A percentile compares a stretch with the other conserved stretches of the same genome.
Evolutionary conservation across 2,797 vertebrate genomes (phyloP).

Genomic region (Myotis planiceps): DNA sequence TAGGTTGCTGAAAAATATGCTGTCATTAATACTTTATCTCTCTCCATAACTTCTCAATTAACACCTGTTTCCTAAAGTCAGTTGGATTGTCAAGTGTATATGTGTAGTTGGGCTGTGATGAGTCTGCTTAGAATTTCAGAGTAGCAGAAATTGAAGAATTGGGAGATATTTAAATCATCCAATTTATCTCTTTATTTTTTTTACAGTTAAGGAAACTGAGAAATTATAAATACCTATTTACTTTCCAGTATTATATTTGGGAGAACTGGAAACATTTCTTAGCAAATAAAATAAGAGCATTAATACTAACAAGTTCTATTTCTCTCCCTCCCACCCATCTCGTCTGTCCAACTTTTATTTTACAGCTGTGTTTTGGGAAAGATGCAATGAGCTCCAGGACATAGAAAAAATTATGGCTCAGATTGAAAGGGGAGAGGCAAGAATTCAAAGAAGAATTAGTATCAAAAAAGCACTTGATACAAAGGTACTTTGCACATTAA

Average conservation of each 20-base stretch:
- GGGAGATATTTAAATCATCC: neutral
- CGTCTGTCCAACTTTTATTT: neutral
- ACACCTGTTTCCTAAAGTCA: neutral
- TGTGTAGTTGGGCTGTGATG: neutral
- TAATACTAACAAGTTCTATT: neutral
- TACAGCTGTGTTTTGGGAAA: slow-evolving; percentile 98
- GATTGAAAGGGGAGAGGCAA: slow-evolving; percentile 98
- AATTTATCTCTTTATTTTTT: neutral
- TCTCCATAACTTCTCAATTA: neutral
- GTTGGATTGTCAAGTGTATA: neutral
- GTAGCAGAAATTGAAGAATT: neutral
- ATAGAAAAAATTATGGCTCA: slow-evolving; percentile 99
- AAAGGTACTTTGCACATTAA: slow-evolving; percentile 89
- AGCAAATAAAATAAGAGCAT: neutral
- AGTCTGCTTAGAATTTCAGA: neutral
- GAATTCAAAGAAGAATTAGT: slow-evolving; percentile 98
- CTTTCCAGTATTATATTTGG: neutral
- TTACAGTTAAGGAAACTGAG: neutral
- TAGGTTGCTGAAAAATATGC: neutral
- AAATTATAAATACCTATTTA: neutral
- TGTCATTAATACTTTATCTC: neutral
- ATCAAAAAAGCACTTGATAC: slow-evolving; percentile 99
- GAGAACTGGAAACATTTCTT: neutral
- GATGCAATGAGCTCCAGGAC: slow-evolving; percentile 98
- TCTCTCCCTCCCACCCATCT: neutral